Conservation (phyloP, 64 coral and sea anemone genomes). For the Acropora yongei region DNA sequence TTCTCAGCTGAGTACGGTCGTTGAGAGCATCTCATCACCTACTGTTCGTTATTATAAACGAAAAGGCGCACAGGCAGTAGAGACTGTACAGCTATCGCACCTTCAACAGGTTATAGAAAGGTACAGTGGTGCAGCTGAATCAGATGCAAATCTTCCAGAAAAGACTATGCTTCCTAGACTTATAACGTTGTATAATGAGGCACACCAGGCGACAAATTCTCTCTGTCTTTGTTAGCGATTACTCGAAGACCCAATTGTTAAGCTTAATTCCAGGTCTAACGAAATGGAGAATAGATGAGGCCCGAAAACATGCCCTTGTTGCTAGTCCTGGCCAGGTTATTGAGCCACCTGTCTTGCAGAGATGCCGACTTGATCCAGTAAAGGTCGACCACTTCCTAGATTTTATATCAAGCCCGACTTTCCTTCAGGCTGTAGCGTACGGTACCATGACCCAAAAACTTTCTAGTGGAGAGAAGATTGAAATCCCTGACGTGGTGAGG, state of each 20-base stretch:
- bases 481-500: conserved; percentile 51
- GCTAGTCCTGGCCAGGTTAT: not conserved
- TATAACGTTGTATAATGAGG: conserved; percentile 33
- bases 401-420: too few species aligned
- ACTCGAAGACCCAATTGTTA: too few species aligned
- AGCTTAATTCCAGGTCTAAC: too few species aligned
- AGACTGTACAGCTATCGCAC: not conserved
- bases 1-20: not conserved
- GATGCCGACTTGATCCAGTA: too few species aligned
- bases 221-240: too few species aligned
- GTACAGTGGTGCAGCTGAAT: not conserved
- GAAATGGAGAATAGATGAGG: too few species aligned
- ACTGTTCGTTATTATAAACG: not conserved
- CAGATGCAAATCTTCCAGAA: not conserved
- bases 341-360: too few species aligned
- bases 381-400: too few species aligned
- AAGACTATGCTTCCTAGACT: not conserved
- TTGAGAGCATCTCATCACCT: not conserved
- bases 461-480: conserved; percentile 20
- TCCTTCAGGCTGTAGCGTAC: too few species aligned
- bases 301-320: too few species aligned
- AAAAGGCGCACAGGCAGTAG: not conserved
- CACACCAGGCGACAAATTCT: too few species aligned
- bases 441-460: not conserved
- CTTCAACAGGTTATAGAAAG: not conserved